Evolutionary conservation across 1,140 invertebrate species (phyloP), one percentile per base, ranked within the genome.

Genomic region (Limonius californicus): DNA sequence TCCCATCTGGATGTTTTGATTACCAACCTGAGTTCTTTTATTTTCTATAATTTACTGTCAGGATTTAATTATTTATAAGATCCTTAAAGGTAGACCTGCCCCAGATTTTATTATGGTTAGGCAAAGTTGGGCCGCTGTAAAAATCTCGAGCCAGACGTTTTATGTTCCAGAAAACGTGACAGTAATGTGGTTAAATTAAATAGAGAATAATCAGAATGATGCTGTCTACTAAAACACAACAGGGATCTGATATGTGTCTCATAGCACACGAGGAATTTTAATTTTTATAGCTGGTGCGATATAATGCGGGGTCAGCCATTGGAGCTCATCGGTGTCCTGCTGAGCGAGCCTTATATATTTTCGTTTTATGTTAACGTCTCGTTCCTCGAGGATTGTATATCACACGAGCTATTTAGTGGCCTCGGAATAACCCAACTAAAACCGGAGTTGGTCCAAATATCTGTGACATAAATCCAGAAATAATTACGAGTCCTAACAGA

Each of bases 401-500:
- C 64, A 68, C 63, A 43, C 21, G 55, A 50, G 57, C 62, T 56
- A 64, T 58, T 65, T 65, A 60, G 64, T 67, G 61, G 27, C n/a
- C 55, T 62, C 55, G 62, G 18, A 23, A 8, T 11, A 18, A 20
- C 18, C 23, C 59, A 50, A 59, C 57, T 59, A 57, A 47, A 57
- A 60, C 61, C 61, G 54, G 60, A 68, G 62, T 65, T 68, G 63
- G 62, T 68, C 62, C 63, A 68, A 68, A 68, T 68, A 68, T 57
- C 57, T 64, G 66, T 35, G 66, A 65, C 63, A 63, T 68, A 68
- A 68, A 68, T 64, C 61, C 66, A 68, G 66, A 68, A 68, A 65
- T 68, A 68, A 68, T 68, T 68, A 68, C 66, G 20, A 27, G 23
- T 4, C 23, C 23, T 27, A 27, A 27, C 35, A 39, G 35, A 12